Base-by-base conservation (phyloP, 2,888 invertebrate genomes). In the Acanthopleura granulata region DNA sequence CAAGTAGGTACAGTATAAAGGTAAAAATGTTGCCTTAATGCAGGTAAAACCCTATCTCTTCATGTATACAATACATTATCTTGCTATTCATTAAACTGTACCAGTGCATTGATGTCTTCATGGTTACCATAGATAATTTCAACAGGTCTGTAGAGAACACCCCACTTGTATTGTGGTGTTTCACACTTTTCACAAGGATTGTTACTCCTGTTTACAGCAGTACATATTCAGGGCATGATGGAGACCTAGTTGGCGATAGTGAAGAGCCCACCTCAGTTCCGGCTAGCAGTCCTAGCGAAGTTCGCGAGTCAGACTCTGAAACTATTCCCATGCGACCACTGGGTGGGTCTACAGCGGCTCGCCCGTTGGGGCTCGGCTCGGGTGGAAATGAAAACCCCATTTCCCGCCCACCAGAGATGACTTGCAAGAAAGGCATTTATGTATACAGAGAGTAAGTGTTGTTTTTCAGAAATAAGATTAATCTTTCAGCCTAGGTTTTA, bases 251-350 rank as follows among this genome's bases (percentile, higher is more conserved):
- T 74, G 25, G 79, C 72, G 62, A 77, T 74, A 51, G 73, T 57
- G 72, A 72, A 70, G 79, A 81, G 73, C 57, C 57, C n/a, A 57
- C 18, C 18, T 57, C 57, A 6, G n/a, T 72, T 18, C 76, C 77
- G 6, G 79, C 72, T 74, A 80, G 78, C 76, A 79, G 79, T 49
- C 77, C 75, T 22, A 78, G 79, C 57, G 79, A 82, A 27, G 76
- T 62, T 15, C 73, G 71, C 16, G 78, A 95, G 93, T 75, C 80
- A 1, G 80, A 77, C 51, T 78, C 81, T 85, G 91, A 91, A 76
- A 88, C 86, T 74, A 96, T 96, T 89, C 96, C 96, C 72, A 91
- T 96, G 84, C 92, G 94, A 86, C 94, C 95, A 93, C 83, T 93
- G 93, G 49, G 78, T 62, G 27, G 78, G 75, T 29, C 69, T 40